Percentiles rank a stretch among this genome's conserved stretches.
These are phyloP conservation scores for Parascotia fuliginaria DNA, from an alignment of 2,888 invertebrate species.

Conservation along the genomic window DNA sequence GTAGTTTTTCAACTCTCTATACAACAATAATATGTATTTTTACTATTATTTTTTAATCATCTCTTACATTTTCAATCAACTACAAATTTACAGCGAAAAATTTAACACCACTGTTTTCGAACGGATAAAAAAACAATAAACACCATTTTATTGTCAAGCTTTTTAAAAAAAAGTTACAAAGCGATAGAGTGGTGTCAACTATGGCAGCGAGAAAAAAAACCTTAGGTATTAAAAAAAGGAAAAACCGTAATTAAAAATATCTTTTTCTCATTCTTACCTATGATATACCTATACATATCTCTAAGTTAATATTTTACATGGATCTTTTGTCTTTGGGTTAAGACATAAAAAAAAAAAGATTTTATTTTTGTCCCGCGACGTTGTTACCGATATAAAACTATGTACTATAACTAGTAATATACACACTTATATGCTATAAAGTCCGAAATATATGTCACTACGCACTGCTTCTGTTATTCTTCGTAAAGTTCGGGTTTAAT, in stretches of 20 bases:
- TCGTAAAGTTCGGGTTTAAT: slow-evolving; percentile 8
- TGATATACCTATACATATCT: slow-evolving; percentile 59
- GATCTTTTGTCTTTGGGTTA: slow-evolving; percentile 46
- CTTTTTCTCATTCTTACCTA: slow-evolving; percentile 67
- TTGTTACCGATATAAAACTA: slow-evolving; percentile 62
- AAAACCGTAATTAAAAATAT: slow-evolving; percentile 74
- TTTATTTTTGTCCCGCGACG: slow-evolving; percentile 24
- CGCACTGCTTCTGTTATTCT: slow-evolving; percentile 59
- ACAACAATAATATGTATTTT: slow-evolving; percentile 27
- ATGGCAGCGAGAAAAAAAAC: slow-evolving; percentile 72
- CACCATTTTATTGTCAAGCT: slow-evolving; percentile 45
- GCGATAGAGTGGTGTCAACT: slow-evolving; percentile 50
- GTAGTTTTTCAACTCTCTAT: slow-evolving; percentile 24
- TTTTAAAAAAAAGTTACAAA: slow-evolving; percentile 36
- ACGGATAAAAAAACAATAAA: slow-evolving; percentile 27
- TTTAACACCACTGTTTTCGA: slow-evolving; percentile 28
- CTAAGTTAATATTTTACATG: slow-evolving; percentile 77
- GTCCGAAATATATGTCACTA: slow-evolving; percentile 66
- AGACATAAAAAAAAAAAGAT: slow-evolving; percentile 40
- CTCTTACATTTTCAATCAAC: slow-evolving; percentile 1
- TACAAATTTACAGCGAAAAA: slow-evolving; percentile 36
- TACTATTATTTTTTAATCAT: slow-evolving; percentile 2
- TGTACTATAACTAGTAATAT: slow-evolving; percentile 65
- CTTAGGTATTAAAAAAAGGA: slow-evolving; percentile 29
- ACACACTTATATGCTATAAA: slow-evolving; percentile 65